Percentiles rank a stretch among this genome's conserved stretches.
These are phyloP conservation scores for Archivesica marissinica DNA, from an alignment of 1,140 invertebrate species.

Conservation along the genomic window DNA sequence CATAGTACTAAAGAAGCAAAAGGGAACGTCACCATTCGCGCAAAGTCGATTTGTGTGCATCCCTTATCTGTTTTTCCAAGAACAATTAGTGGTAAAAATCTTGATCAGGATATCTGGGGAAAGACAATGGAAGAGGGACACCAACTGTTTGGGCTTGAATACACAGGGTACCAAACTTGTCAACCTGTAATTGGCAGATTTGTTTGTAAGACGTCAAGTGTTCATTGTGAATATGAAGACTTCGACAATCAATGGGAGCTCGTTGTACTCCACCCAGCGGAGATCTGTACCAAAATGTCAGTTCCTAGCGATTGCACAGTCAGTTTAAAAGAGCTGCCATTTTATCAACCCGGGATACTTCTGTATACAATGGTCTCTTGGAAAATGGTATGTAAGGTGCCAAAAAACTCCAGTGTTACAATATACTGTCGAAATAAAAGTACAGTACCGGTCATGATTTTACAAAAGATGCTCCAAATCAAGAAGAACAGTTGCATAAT, in stretches of 20 bases:
- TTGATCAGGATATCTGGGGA: constrained; percentile 17
- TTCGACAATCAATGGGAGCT: constrained; percentile 2
- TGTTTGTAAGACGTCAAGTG: background rate
- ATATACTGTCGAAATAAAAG: background rate
- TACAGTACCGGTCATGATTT: background rate
- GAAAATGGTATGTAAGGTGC: background rate
- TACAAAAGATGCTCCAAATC: background rate
- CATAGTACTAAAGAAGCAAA: background rate
- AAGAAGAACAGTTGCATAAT: background rate
- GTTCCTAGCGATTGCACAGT: constrained; percentile 7
- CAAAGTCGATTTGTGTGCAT: constrained; percentile 12
- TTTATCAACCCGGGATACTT: constrained; percentile 24
- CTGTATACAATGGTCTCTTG: background rate
- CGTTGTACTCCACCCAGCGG: background rate
- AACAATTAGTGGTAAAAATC: background rate
- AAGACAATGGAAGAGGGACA: background rate
- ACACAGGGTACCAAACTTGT: background rate
- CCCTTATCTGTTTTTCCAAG: background rate
- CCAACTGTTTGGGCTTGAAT: constrained; percentile 22
- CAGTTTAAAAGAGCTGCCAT: background rate
- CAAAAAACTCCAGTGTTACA: background rate
- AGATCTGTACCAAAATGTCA: background rate
- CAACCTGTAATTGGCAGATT: background rate
- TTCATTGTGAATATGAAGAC: background rate
- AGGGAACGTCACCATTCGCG: background rate